phyloP scores from a whole-genome alignment of 1,140 invertebrate genomes.

The Brachystomella parvula region DNA sequence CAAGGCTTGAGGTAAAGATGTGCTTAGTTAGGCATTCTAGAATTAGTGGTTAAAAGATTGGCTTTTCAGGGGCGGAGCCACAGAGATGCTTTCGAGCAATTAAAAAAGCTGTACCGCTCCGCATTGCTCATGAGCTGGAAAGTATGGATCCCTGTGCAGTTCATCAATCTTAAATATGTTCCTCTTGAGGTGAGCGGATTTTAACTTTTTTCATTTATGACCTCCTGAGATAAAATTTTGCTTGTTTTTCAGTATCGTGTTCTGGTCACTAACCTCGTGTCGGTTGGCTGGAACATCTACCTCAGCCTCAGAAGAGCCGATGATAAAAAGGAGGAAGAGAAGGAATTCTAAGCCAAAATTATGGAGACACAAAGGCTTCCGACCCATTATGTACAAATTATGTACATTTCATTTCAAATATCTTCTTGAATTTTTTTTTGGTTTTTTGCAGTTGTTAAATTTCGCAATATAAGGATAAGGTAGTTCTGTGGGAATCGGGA shows the following conservation, averaged over 20 bases:
- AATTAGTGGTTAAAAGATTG: background rate
- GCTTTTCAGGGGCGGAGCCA: constrained; percentile 6
- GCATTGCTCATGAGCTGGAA: constrained; percentile 17
- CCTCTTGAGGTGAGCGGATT: constrained; percentile 16
- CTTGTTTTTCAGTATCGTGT: constrained; percentile 19
- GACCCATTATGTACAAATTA: no score
- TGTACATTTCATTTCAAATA: no score
- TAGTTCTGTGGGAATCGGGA: no score
- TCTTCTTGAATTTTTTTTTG: no score
- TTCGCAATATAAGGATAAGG: no score
- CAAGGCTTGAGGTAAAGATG: constrained; percentile 12
- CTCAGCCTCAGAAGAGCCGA: background rate
- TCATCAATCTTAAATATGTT: constrained; percentile 23
- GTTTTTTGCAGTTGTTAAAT: no score
- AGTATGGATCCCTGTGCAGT: constrained; percentile 20
- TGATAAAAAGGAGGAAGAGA: background rate
- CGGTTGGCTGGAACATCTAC: constrained; percentile 22
- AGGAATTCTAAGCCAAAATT: no score
- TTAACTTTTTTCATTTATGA: background rate
- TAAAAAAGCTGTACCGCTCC: constrained; percentile 11
- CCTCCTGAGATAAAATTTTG: constrained; percentile 4
- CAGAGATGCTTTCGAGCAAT: background rate
- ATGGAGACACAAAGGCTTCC: no score
- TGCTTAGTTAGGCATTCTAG: background rate
- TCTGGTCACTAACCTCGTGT: constrained; percentile 14